These are phyloP conservation scores for Ancistrus triradiatus DNA, from an alignment of 2,113 vertebrate genomes.

Conservation along the genomic window DNA sequence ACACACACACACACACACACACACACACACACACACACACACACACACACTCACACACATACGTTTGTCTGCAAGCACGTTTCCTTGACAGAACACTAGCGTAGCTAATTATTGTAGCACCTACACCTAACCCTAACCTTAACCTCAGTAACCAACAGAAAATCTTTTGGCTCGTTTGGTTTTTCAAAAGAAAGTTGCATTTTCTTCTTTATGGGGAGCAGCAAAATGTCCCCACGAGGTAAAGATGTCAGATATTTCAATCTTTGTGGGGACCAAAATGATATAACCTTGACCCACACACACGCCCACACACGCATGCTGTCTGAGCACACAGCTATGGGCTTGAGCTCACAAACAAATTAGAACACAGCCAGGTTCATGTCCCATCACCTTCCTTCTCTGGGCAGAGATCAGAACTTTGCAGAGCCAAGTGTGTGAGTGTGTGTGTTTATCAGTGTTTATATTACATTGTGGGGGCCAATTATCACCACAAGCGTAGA, in stretches of 20 bases:
- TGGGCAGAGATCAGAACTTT: constrained; percentile 31
- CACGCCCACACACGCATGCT: constrained; percentile 51
- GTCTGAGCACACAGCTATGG: constrained; percentile 54
- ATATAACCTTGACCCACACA: constrained; percentile 40
- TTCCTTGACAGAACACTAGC: background rate
- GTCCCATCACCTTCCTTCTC: constrained; percentile 32
- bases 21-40: constrained; percentile 45
- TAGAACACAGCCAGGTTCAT: constrained; percentile 48
- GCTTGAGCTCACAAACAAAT: constrained; percentile 52
- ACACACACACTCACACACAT: constrained; percentile 2
- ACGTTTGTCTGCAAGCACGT: background rate
- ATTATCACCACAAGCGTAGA: too few relatives aligned
- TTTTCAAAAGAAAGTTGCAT: too few relatives aligned
- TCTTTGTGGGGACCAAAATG: background rate
- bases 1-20: constrained; percentile 63
- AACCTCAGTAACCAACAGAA: too few relatives aligned
- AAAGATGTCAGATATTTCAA: background rate
- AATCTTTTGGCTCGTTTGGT: too few relatives aligned
- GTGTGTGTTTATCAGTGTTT: too few relatives aligned
- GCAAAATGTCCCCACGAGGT: too few relatives aligned
- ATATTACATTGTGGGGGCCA: too few relatives aligned
- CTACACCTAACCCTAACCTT: too few relatives aligned
- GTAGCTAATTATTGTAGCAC: too few relatives aligned
- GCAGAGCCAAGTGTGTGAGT: constrained; percentile 32
- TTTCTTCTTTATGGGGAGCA: too few relatives aligned